phyloP scores from a whole-genome alignment of 2,888 invertebrate species.

The Pachycephus smyrnensis region DNA sequence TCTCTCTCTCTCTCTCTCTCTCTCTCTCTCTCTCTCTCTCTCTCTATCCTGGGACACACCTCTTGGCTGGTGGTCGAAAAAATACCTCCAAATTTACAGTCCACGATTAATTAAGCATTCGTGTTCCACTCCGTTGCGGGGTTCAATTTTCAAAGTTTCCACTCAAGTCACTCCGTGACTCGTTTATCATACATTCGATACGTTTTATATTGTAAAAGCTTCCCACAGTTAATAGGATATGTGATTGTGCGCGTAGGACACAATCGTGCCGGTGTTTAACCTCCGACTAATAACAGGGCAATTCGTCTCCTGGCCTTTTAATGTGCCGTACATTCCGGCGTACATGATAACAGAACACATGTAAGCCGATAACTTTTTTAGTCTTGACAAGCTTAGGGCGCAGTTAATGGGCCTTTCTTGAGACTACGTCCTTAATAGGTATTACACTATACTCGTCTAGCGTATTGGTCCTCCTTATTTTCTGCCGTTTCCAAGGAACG shows the following conservation, averaged over 20 bases:
- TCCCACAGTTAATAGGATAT: no score
- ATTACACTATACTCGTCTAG: neutral
- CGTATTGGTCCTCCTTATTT: neutral
- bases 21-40: neutral
- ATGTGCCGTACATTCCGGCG: constrained; percentile 15
- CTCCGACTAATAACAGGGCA: constrained; percentile 18
- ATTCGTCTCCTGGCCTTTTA: constrained; percentile 23
- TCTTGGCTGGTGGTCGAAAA: constrained; percentile 8
- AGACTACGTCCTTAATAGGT: neutral
- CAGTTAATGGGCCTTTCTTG: constrained; percentile 3
- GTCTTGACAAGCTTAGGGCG: constrained; percentile 3
- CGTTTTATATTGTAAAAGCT: no score
- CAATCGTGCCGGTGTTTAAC: constrained; percentile 1
- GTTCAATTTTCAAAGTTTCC: neutral
- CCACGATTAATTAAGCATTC: constrained; percentile 22
- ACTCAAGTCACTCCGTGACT: no score
- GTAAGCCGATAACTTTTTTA: constrained; percentile 15
- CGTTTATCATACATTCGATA: no score
- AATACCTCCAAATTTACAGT: constrained; percentile 14
- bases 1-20: constrained; percentile 5
- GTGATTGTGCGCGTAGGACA: no score
- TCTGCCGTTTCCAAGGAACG: no score
- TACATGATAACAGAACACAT: constrained; percentile 18
- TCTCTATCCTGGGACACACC: neutral
- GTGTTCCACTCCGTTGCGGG: constrained; percentile 3